Evolutionary conservation across 2,113 vertebrate species (phyloP).

Genomic region (Patagioenas fasciata): DNA sequence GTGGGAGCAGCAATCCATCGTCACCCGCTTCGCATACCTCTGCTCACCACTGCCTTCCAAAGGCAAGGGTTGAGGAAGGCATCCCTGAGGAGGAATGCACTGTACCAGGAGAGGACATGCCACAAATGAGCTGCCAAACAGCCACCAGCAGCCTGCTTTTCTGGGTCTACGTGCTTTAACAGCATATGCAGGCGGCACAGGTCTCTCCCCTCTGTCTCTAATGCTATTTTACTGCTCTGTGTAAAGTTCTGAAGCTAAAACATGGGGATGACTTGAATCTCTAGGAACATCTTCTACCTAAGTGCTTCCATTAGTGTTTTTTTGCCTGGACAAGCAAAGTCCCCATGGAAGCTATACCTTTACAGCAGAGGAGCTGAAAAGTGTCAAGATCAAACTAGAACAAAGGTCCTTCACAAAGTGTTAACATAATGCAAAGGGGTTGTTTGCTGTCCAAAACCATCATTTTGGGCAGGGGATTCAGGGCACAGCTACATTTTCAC

Average conservation of each 20-base stretch:
- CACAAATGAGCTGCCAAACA: neutral
- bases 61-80: neutral
- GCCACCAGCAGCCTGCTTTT: neutral
- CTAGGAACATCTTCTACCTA: neutral
- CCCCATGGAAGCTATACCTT: neutral
- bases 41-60: neutral
- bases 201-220: neutral
- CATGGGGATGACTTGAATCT: neutral
- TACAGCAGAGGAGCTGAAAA: neutral
- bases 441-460: neutral
- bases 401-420: neutral
- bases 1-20: fast-evolving
- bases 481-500: neutral
- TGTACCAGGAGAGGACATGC: neutral
- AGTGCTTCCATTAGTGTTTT: neutral
- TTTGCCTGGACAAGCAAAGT: neutral
- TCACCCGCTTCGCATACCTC: neutral
- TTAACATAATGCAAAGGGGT: neutral
- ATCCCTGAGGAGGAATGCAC: neutral
- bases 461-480: neutral
- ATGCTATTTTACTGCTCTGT: neutral
- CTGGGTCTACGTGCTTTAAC: neutral
- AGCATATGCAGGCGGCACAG: neutral
- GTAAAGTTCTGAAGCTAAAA: neutral
- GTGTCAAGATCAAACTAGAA: neutral